Evolutionary conservation across 2,888 invertebrate genomes (phyloP).

Genomic region (Hipparchia sbordonii): DNA sequence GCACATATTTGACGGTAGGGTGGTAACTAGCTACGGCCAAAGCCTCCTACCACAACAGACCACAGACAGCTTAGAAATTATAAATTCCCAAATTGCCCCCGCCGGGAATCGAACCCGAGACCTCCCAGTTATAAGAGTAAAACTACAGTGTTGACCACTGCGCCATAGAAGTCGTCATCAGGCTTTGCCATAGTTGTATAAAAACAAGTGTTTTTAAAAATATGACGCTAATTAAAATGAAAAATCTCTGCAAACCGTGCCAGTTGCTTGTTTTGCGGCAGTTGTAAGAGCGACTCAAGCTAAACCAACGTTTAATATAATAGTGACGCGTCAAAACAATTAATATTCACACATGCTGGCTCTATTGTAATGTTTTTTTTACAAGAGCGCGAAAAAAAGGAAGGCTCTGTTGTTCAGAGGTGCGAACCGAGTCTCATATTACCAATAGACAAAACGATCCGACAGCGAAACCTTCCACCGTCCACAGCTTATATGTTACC

Average conservation of each 20-base stretch:
- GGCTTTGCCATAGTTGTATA: too few species aligned
- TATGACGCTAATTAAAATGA: not conserved
- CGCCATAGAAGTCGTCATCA: too few species aligned
- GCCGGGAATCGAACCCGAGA: too few species aligned
- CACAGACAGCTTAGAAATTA: too few species aligned
- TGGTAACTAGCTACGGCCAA: too few species aligned
- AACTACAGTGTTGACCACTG: too few species aligned
- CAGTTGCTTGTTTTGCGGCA: not conserved
- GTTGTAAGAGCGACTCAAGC: not conserved
- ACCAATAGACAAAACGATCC: slow-evolving; percentile 75
- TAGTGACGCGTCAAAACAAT: slow-evolving; percentile 60
- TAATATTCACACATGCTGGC: slow-evolving; percentile 55
- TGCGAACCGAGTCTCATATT: slow-evolving; percentile 77
- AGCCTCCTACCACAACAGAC: too few species aligned
- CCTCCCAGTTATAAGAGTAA: too few species aligned
- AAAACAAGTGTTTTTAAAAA: too few species aligned
- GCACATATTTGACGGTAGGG: too few species aligned
- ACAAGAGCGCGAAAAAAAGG: slow-evolving; percentile 75
- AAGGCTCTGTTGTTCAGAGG: slow-evolving; percentile 74
- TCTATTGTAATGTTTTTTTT: slow-evolving; percentile 60
- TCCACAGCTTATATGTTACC: slow-evolving; percentile 41
- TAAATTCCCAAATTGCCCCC: too few species aligned
- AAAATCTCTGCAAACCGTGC: not conserved
- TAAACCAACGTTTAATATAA: slow-evolving; percentile 43
- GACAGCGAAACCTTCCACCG: slow-evolving; percentile 52